Conservation (phyloP, 2,113 vertebrate genomes). For the Gnathonemus longibarbis region DNA sequence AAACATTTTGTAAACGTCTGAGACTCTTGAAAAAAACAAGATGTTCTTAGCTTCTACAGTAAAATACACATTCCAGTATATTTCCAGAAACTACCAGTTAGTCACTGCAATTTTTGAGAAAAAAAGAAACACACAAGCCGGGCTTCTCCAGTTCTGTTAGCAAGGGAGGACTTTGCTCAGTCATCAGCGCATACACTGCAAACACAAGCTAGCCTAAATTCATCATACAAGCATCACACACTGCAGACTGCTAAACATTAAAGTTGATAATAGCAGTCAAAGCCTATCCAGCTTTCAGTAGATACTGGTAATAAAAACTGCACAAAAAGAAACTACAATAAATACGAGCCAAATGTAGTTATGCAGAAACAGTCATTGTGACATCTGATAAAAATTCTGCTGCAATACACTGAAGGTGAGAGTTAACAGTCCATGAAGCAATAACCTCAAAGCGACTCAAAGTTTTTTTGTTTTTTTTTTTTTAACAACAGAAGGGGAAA, state of each 20-base stretch:
- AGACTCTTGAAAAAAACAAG: not conserved
- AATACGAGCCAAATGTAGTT: not conserved
- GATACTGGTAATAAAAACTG: not conserved
- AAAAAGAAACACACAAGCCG: not conserved
- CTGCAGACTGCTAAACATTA: not conserved
- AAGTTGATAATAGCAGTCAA: not conserved
- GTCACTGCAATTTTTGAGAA: not conserved
- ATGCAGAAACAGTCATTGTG: not conserved
- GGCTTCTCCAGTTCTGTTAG: not conserved
- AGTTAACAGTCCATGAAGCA: not conserved
- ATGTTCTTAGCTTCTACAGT: not conserved
- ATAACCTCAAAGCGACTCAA: not conserved
- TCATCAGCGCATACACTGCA: not conserved
- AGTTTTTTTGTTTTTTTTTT: not conserved
- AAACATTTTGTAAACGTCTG: not conserved
- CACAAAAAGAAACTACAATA: not conserved
- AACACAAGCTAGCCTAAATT: not conserved
- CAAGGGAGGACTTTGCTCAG: not conserved
- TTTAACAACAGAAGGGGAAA: not conserved
- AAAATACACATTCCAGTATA: not conserved
- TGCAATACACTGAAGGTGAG: not conserved
- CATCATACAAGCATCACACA: not conserved
- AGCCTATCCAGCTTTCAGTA: not conserved
- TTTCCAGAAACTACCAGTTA: not conserved
- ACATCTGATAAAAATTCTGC: not conserved